Percentiles rank a stretch among this genome's conserved stretches.
phyloP scores from a whole-genome alignment of 2,113 vertebrate species.

The Oryzias celebensis region DNA sequence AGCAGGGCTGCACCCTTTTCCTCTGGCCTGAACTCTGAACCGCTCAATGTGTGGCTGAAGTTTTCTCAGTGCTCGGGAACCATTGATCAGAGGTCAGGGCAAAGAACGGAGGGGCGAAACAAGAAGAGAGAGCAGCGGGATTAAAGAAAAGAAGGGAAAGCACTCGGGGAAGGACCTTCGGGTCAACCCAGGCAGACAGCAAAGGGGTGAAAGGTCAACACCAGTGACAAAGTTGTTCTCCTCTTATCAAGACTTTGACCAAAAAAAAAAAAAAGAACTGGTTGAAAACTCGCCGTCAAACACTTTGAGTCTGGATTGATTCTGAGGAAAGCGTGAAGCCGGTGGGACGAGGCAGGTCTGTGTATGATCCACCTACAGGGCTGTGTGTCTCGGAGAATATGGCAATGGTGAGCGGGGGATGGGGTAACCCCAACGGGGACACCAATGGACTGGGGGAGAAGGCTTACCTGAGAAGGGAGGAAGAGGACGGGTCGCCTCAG shows the following conservation, averaged over 20 bases:
- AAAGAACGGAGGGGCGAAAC: slow-evolving; percentile 35
- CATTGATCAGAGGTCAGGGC: slow-evolving; percentile 60
- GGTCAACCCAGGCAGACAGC: slow-evolving; percentile 53
- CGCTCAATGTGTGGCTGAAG: slow-evolving; percentile 53
- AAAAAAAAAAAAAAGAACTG: slow-evolving; percentile 16
- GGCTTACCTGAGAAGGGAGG: slow-evolving; percentile 82
- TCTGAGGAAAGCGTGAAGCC: slow-evolving; percentile 3
- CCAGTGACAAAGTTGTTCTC: slow-evolving; percentile 16
- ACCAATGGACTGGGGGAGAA: slow-evolving; percentile 82
- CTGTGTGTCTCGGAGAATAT: slow-evolving; percentile 77
- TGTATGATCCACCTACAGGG: slow-evolving; percentile 55
- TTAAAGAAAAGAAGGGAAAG: slow-evolving; percentile 48
- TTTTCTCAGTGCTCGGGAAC: slow-evolving; percentile 58
- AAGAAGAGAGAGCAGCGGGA: slow-evolving; percentile 48
- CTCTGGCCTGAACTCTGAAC: slow-evolving; percentile 75
- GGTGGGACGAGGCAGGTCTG: slow-evolving; percentile 42
- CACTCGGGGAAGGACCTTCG: slow-evolving; percentile 39
- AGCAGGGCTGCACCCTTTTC: slow-evolving; percentile 67
- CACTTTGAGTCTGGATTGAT: slow-evolving; percentile 7
- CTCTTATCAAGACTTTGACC: slow-evolving; percentile 10
- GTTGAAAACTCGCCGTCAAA: slow-evolving; percentile 1
- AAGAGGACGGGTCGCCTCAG: slow-evolving; percentile 86
- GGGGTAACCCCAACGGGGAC: slow-evolving; percentile 88
- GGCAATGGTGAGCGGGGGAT: slow-evolving; percentile 94
- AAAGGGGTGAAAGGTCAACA: slow-evolving; percentile 65